phyloP scores from a whole-genome alignment of 1,140 invertebrate genomes.

The Adoxophyes honmai region DNA sequence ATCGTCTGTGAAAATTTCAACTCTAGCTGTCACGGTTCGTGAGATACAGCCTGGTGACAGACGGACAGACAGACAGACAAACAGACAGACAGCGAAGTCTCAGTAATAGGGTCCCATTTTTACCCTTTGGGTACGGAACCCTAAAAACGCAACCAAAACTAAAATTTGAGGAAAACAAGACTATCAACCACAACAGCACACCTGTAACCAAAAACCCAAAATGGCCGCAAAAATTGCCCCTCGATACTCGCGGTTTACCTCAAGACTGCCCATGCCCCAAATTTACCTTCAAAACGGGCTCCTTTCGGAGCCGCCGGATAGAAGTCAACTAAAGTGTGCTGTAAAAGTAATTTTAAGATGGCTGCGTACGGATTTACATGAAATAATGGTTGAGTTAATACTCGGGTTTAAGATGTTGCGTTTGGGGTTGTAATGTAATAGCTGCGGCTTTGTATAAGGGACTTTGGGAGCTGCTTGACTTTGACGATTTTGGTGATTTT shows the following conservation, averaged over 20 bases:
- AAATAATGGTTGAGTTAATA: slow-evolving; percentile 22
- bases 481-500: no score
- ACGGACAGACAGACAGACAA: no score
- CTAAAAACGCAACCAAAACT: background rate
- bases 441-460: slow-evolving; percentile 4
- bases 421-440: slow-evolving; percentile 16
- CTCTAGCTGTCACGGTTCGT: no score
- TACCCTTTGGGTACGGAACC: no score
- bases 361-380: slow-evolving; percentile 24
- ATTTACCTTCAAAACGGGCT: background rate
- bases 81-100: no score
- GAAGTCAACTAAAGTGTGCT: background rate
- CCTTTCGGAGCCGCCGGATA: background rate
- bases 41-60: no score
- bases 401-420: slow-evolving; percentile 21
- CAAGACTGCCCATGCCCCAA: background rate
- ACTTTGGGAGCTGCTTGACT: no score
- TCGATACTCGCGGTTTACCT: background rate
- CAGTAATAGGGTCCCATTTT: no score
- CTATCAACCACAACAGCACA: slow-evolving; percentile 12
- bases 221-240: slow-evolving; percentile 1
- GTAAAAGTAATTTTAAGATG: slow-evolving; percentile 26
- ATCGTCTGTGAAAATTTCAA: no score
- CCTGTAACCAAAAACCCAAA: slow-evolving; percentile 11
- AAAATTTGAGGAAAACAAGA: slow-evolving; percentile 5